phyloP scores from a whole-genome alignment of 2,113 vertebrate genomes.

The Willisornis vidua region DNA sequence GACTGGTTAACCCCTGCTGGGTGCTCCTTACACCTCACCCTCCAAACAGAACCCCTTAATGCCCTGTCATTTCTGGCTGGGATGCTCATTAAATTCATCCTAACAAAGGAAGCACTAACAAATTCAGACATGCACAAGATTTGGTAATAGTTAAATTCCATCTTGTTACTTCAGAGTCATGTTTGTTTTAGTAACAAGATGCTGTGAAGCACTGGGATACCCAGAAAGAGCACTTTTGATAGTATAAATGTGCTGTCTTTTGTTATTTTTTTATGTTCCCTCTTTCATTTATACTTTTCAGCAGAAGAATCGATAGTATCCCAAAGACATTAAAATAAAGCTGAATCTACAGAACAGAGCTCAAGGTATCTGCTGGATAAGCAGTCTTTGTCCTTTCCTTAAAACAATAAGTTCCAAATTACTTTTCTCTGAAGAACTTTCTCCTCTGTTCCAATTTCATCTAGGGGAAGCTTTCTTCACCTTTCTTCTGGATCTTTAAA shows the following conservation, averaged over 20 bases:
- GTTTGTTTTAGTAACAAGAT: background rate
- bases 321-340: constrained; percentile 54
- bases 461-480: background rate
- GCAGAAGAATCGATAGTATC: background rate
- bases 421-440: background rate
- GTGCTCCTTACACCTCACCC: background rate
- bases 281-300: constrained; percentile 14
- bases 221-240: background rate
- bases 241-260: background rate
- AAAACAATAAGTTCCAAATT: constrained; percentile 2
- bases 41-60: background rate
- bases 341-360: constrained; percentile 13
- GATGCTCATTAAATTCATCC: background rate
- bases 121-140: background rate
- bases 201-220: background rate
- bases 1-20: background rate
- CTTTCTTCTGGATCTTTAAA: background rate
- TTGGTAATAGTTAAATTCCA: background rate
- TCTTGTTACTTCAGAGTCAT: background rate
- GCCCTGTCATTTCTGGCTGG: background rate
- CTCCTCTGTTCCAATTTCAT: background rate
- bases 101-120: background rate
- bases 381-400: background rate
- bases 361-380: constrained; percentile 32
- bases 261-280: background rate